Percentiles rank a stretch among this genome's conserved stretches.
Conservation (phyloP, 2,113 vertebrate species). For the Ochotona curzoniae region DNA sequence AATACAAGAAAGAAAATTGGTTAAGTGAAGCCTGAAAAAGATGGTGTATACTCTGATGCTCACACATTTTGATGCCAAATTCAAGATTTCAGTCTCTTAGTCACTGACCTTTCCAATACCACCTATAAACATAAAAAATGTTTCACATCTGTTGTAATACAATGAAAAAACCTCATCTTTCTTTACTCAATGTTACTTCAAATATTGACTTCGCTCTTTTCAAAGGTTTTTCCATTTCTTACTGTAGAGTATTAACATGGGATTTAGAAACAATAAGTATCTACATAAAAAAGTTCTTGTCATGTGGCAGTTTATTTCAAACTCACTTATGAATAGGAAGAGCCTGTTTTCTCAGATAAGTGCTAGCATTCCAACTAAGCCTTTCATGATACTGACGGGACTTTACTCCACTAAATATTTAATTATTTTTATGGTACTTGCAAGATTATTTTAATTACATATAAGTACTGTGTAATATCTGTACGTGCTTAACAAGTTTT, state of each 20-base stretch:
- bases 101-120: neutral
- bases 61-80: neutral
- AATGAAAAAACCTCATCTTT: neutral
- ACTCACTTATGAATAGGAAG: slow-evolving; percentile 41
- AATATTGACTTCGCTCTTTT: slow-evolving; percentile 1
- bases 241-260: slow-evolving; percentile 8
- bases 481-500: neutral
- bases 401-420: slow-evolving; percentile 62
- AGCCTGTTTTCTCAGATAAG: slow-evolving; percentile 42
- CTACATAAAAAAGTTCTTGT: slow-evolving; percentile 14
- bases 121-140: neutral
- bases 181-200: slow-evolving; percentile 25
- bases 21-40: neutral
- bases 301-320: slow-evolving; percentile 36
- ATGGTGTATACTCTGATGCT: neutral
- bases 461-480: slow-evolving; percentile 53
- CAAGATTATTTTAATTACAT: slow-evolving; percentile 76
- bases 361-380: slow-evolving; percentile 26
- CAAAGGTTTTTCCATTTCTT: neutral
- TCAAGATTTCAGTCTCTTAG: slow-evolving; percentile 7
- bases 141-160: neutral
- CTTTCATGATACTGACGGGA: slow-evolving; percentile 63
- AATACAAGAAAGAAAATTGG: neutral
- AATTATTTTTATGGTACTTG: slow-evolving; percentile 66
- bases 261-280: slow-evolving; percentile 6